A percentile compares a stretch with the other conserved stretches of the same genome.
phyloP scores from a whole-genome alignment of 2,113 vertebrate genomes.

The Oreochromis tanganicae region DNA sequence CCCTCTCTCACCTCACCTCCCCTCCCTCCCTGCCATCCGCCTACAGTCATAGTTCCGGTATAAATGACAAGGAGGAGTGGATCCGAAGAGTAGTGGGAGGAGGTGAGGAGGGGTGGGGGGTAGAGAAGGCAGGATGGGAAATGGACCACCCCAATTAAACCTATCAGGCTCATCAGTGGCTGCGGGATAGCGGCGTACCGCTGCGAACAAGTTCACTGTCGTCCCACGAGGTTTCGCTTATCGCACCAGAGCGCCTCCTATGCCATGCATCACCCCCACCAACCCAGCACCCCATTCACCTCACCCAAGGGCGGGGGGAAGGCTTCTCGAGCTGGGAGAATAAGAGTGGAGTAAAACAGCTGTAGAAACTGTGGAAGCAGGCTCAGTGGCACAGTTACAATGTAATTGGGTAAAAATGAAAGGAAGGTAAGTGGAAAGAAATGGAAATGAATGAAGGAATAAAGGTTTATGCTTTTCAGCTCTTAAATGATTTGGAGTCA shows the following conservation, averaged over 20 bases:
- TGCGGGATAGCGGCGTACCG: conserved; percentile 37
- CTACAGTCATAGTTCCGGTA: conserved; percentile 57
- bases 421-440: background rate
- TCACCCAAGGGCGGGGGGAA: background rate
- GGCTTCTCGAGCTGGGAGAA: background rate
- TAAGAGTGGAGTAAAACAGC: conserved; percentile 38
- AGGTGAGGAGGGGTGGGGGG: background rate
- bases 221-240: conserved; percentile 59
- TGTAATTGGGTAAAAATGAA: background rate
- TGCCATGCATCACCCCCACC: background rate
- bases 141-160: conserved; percentile 72
- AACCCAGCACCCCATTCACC: background rate
- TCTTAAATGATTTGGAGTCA: background rate
- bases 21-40: background rate
- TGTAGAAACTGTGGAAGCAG: background rate
- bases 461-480: background rate
- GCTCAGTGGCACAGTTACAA: background rate
- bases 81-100: conserved; percentile 26
- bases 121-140: conserved; percentile 1
- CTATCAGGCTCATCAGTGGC: conserved; percentile 65
- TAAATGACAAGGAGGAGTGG: conserved; percentile 51
- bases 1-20: background rate
- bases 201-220: conserved; percentile 47
- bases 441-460: background rate
- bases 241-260: conserved; percentile 31